A percentile compares a stretch with the other conserved stretches of the same genome.
Conservation (phyloP, 2,797 vertebrate species). For the Bryconaethiops microstoma region DNA sequence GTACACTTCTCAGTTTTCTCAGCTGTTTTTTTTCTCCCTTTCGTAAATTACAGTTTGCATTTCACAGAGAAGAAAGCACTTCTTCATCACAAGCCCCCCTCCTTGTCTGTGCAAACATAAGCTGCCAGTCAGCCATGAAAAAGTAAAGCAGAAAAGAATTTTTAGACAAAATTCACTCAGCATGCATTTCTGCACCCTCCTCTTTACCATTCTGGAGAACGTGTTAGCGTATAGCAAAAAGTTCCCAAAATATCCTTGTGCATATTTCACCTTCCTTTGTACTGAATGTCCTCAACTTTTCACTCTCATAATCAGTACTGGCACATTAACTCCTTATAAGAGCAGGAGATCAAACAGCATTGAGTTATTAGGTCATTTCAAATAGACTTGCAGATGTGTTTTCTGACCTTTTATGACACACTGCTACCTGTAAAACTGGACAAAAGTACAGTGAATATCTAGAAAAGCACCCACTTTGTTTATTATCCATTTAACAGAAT, state of each 20-base stretch:
- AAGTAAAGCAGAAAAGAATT: conserved; percentile 26
- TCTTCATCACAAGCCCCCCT: conserved; percentile 18
- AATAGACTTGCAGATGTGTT: too few relatives aligned
- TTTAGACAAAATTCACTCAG: conserved; percentile 31
- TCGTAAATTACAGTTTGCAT: conserved; percentile 2
- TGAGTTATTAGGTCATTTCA: too few relatives aligned
- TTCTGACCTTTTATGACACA: too few relatives aligned
- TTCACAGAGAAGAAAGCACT: conserved; percentile 17
- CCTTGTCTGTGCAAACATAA: conserved; percentile 22
- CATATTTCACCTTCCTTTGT: conserved; percentile 13
- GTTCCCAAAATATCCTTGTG: conserved; percentile 17
- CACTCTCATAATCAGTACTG: conserved; percentile 57
- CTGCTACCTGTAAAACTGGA: too few relatives aligned
- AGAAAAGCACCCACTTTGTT: too few relatives aligned
- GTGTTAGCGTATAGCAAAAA: conserved; percentile 1
- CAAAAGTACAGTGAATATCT: too few relatives aligned
- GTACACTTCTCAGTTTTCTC: conserved; percentile 9
- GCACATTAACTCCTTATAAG: conserved; percentile 4
- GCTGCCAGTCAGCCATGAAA: conserved; percentile 17
- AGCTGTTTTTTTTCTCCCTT: not conserved
- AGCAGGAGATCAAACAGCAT: too few relatives aligned
- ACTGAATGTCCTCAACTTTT: conserved; percentile 32
- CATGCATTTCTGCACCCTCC: not conserved
- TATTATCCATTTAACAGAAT: too few relatives aligned
- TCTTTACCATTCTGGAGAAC: conserved; percentile 11